Base-by-base conservation (phyloP, 2,888 invertebrate genomes). In the Cyclophora punctaria region DNA sequence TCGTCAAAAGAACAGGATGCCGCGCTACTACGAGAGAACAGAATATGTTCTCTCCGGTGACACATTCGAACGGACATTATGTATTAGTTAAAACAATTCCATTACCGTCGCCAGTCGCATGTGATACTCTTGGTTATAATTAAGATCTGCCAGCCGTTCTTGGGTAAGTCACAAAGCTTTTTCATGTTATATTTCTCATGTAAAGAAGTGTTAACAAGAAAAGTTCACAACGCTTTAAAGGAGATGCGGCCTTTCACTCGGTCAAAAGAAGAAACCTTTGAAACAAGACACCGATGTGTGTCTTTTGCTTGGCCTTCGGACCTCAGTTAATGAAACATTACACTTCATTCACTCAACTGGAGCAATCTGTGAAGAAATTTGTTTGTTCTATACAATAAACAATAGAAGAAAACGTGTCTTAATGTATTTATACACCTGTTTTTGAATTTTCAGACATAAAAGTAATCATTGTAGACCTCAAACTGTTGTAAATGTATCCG, bases 241-340 rank as follows among this genome's bases (percentile, higher is more conserved):
- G 78, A 79, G 80, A 79, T 74, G 75, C 77, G 76, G 75, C 83
- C 83, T 84, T 85, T 83, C 83, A 80, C 84, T 75, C 66, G 73
- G 66, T 67, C 58, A 69, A 75, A 80, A 45, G 78, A 83, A 79
- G 71, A 73, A 68, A 60, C 58, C 67, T 73, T 78, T 79, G 81
- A 79, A 83, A 85, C 77, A 80, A 79, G 79, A 83, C 76, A 82
- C 82, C 83, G 76, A 80, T 75, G 68, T 70, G 69, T 67, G 67
- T 71, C 78, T 75, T 79, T 78, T 78, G 73, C 73, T 72, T 65
- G 74, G 66, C 70, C 71, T 72, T 70, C 71, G 65, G 71, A 74
- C 68, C 72, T 71, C 73, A 77, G 75, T 76, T 81, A 79, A 80
- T 81, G 78, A 78, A 80, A 82, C 70, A 75, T 77, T 80, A 80